Conservation (phyloP, 2,113 vertebrate species). For the Trinectes maculatus region DNA sequence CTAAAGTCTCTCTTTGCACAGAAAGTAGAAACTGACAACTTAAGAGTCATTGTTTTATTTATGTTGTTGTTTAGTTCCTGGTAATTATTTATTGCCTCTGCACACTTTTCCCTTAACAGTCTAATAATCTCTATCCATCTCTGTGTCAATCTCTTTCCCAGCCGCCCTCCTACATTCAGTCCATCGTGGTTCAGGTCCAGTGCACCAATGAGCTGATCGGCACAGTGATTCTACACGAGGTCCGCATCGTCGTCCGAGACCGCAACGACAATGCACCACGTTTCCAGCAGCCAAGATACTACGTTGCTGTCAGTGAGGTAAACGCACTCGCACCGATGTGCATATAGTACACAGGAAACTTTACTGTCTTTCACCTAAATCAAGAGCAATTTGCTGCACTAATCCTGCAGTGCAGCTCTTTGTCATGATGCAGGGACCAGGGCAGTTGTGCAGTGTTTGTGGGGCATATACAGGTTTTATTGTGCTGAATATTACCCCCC, state of each 20-base stretch:
- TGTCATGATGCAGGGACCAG: conserved; percentile 6
- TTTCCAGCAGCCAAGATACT: conserved; percentile 91
- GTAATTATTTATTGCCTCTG: not conserved
- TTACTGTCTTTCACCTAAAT: not conserved
- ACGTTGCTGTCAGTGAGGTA: conserved; percentile 93
- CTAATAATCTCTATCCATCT: conserved; percentile 2
- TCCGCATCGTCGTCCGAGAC: conserved; percentile 94
- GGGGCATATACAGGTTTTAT: too few species aligned
- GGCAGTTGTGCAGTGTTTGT: not conserved
- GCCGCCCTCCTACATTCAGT: conserved; percentile 93
- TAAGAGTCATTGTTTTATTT: not conserved
- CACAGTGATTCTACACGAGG: conserved; percentile 93
- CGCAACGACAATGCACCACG: conserved; percentile 92
- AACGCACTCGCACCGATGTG: not conserved
- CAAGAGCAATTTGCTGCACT: too few species aligned
- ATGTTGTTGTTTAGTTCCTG: conserved; percentile 3
- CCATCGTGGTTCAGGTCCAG: conserved; percentile 96
- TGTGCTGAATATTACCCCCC: not conserved
- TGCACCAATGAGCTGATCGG: conserved; percentile 93
- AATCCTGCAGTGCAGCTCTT: conserved; percentile 21
- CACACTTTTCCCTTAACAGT: not conserved
- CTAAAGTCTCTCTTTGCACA: too few species aligned
- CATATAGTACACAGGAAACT: not conserved
- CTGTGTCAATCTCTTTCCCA: conserved; percentile 63
- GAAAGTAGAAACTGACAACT: too few species aligned